phyloP scores from a whole-genome alignment of 2,113 vertebrate species.

The Calonectris borealis region DNA sequence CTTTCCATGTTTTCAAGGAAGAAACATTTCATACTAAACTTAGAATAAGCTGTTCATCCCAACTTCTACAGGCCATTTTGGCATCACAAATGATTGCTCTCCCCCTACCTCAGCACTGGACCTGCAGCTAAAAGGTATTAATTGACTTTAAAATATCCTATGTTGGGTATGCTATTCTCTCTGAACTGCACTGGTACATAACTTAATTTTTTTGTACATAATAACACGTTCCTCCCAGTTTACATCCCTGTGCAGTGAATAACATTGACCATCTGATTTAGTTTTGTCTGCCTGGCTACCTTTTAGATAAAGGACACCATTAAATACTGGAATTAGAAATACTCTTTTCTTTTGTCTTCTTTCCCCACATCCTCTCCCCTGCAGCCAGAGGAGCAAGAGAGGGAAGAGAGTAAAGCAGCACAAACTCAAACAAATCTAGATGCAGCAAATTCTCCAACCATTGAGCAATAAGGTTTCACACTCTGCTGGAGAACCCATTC shows the following conservation, averaged over 20 bases:
- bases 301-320: constrained; percentile 66
- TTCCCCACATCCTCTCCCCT: not conserved
- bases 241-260: constrained; percentile 39
- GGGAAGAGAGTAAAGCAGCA: constrained; percentile 45
- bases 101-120: not conserved
- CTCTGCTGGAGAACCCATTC: constrained; percentile 63
- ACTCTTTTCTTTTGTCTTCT: constrained; percentile 20
- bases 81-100: not conserved
- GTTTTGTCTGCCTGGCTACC: constrained; percentile 53
- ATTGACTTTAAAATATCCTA: not conserved
- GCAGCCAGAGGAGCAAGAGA: constrained; percentile 27
- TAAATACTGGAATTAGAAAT: constrained; percentile 52
- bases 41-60: not conserved
- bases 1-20: not conserved
- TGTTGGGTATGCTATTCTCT: not conserved
- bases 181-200: not conserved
- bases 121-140: not conserved
- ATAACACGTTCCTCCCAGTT: constrained; percentile 41
- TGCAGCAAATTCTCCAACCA: constrained; percentile 50
- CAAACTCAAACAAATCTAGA: constrained; percentile 50
- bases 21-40: not conserved
- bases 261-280: constrained; percentile 55
- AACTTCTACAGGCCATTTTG: not conserved
- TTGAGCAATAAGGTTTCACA: constrained; percentile 68
- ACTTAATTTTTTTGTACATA: constrained; percentile 45